These are phyloP conservation scores for Drosophila yakuba DNA, from an alignment of 1,140 invertebrate genomes.

Conservation along the genomic window DNA sequence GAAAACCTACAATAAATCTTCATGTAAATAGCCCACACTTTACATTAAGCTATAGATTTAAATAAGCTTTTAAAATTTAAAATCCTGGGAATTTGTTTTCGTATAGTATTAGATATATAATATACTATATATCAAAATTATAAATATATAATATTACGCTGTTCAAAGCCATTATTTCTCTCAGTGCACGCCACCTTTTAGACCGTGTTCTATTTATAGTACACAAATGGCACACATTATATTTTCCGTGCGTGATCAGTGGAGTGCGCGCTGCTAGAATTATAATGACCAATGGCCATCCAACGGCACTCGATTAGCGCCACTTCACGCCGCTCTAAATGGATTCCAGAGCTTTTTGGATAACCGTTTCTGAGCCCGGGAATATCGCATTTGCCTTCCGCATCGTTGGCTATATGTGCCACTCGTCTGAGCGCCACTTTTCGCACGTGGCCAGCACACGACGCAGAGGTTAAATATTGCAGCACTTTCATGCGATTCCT, in stretches of 20 bases:
- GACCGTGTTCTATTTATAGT: conserved; percentile 14
- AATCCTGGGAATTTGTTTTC: too few species aligned
- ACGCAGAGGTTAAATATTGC: conserved; percentile 50
- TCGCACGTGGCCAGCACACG: conserved; percentile 25
- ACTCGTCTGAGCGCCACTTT: not conserved
- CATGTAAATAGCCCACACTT: too few species aligned
- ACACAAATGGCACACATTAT: not conserved
- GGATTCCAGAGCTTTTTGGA: conserved; percentile 34
- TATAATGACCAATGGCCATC: conserved; percentile 69
- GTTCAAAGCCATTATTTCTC: not conserved
- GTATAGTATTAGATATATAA: too few species aligned
- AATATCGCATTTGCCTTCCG: conserved; percentile 55
- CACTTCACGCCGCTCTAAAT: conserved; percentile 26
- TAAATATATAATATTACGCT: too few species aligned
- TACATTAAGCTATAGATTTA: too few species aligned
- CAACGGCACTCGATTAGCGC: conserved; percentile 26
- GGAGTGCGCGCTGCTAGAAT: conserved; percentile 45
- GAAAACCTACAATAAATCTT: not conserved
- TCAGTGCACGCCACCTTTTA: conserved; percentile 3
- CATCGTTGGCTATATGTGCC: not conserved
- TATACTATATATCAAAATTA: too few species aligned
- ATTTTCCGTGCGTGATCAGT: conserved; percentile 37
- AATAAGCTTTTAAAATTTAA: too few species aligned
- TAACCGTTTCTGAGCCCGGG: conserved; percentile 11
- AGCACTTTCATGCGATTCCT: conserved; percentile 50